Evolutionary conservation across 1,140 invertebrate species (phyloP).

Genomic region (Prorops nasuta): DNA sequence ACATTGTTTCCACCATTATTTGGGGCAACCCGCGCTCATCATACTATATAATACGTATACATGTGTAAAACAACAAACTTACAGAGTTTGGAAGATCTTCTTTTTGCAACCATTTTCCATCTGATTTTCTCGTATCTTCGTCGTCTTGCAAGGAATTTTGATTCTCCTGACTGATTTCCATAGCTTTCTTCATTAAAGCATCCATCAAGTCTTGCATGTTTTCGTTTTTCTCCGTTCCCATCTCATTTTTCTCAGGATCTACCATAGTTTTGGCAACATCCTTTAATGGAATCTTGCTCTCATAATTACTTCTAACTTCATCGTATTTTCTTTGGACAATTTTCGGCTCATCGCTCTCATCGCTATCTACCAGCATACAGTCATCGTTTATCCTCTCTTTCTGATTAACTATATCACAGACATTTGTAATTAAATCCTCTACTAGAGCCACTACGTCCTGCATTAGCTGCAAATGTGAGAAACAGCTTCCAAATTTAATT

Average conservation of each 20-base stretch:
- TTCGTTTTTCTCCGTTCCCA: slow-evolving; percentile 22
- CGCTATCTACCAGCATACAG: slow-evolving; percentile 43
- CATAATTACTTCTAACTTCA: slow-evolving; percentile 8
- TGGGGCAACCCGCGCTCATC: no score
- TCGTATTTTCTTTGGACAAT: slow-evolving; percentile 12
- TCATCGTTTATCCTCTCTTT: slow-evolving; percentile 31
- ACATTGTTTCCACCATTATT: no score
- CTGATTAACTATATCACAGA: slow-evolving; percentile 38
- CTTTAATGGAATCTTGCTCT: no score
- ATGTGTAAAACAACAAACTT: slow-evolving; percentile 7
- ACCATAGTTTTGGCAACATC: background rate
- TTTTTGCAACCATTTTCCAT: slow-evolving; percentile 40
- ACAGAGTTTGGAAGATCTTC: slow-evolving; percentile 26
- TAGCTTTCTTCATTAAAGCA: slow-evolving; percentile 53
- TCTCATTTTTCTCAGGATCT: background rate
- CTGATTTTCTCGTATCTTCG: slow-evolving; percentile 36
- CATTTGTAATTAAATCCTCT: slow-evolving; percentile 50
- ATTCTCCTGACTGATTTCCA: slow-evolving; percentile 39
- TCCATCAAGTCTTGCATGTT: slow-evolving; percentile 56
- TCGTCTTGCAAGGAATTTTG: slow-evolving; percentile 31
- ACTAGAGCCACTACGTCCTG: slow-evolving; percentile 51
- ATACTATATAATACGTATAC: background rate
- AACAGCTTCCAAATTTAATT: slow-evolving; percentile 35
- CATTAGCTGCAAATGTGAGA: slow-evolving; percentile 51
- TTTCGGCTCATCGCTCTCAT: slow-evolving; percentile 42